phyloP scores from a whole-genome alignment of 2,888 invertebrate species.

The Xanthostigma xanthostigma region DNA sequence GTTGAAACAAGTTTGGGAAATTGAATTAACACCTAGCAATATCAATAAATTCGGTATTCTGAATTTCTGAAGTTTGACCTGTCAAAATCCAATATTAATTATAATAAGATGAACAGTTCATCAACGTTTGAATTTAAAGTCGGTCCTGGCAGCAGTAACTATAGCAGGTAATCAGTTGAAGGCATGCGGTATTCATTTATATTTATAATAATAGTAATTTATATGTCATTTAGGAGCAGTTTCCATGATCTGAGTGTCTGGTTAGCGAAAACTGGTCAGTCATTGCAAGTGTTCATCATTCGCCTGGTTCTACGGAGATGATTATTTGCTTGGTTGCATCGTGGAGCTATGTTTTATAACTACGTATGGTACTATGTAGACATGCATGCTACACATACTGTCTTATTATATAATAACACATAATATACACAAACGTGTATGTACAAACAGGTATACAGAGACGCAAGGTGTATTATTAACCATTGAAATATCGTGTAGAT shows the following conservation, averaged over 20 bases:
- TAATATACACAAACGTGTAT: not conserved
- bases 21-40: no score
- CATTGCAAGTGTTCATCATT: not conserved
- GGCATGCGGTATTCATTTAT: slow-evolving; percentile 6
- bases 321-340: not conserved
- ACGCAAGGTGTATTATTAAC: slow-evolving; percentile 14
- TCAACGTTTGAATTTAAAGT: no score
- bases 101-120: no score
- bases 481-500: slow-evolving; percentile 16
- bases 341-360: not conserved
- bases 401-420: not conserved
- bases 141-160: not conserved
- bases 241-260: not conserved
- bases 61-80: no score
- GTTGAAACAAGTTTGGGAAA: no score
- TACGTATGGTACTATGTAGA: not conserved
- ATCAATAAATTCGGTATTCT: no score
- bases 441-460: not conserved
- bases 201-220: slow-evolving; percentile 9
- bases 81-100: no score
- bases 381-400: not conserved
- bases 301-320: not conserved
- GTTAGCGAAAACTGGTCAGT: not conserved
- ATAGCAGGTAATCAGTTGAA: not conserved
- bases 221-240: slow-evolving; percentile 9